A percentile compares a stretch with the other conserved stretches of the same genome.
These are phyloP conservation scores for Corticium candelabrum DNA, from an alignment of 37 sponge, comb jelly and placozoan species.

Conservation along the genomic window DNA sequence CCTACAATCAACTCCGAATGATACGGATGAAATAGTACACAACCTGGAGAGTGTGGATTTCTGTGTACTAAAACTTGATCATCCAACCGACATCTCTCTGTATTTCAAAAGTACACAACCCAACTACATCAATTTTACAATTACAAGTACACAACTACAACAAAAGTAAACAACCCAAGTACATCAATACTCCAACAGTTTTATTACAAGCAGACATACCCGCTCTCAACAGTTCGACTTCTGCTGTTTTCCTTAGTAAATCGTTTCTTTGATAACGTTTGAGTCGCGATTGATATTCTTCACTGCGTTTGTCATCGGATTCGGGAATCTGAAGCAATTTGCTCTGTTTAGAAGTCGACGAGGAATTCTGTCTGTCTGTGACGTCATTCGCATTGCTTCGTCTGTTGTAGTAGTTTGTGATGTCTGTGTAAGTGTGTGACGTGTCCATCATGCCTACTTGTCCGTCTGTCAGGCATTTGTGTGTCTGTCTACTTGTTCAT, in stretches of 20 bases:
- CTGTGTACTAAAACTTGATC: constrained; percentile 77
- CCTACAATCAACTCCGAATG: constrained; percentile 55
- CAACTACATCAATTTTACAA: background rate
- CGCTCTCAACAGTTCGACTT: background rate
- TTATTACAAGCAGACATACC: background rate
- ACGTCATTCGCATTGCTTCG: too few relatives aligned
- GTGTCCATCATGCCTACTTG: too few relatives aligned
- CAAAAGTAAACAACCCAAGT: background rate
- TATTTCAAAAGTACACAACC: background rate
- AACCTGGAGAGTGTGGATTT: constrained; percentile 45
- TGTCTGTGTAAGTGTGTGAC: too few relatives aligned
- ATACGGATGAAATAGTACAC: constrained; percentile 74
- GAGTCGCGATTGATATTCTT: background rate
- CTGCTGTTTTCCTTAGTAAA: background rate
- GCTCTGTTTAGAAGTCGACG: too few relatives aligned
- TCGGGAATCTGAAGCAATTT: background rate
- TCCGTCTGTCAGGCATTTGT: too few relatives aligned
- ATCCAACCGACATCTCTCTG: constrained; percentile 24
- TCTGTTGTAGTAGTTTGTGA: too few relatives aligned
- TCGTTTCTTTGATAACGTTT: background rate
- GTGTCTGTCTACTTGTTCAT: too few relatives aligned
- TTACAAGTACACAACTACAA: background rate
- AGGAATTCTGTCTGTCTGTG: too few relatives aligned
- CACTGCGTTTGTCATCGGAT: background rate
- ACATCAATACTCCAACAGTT: background rate